These are phyloP conservation scores for Lordiphosa mommai DNA, from an alignment of 1,140 invertebrate genomes.

Conservation along the genomic window DNA sequence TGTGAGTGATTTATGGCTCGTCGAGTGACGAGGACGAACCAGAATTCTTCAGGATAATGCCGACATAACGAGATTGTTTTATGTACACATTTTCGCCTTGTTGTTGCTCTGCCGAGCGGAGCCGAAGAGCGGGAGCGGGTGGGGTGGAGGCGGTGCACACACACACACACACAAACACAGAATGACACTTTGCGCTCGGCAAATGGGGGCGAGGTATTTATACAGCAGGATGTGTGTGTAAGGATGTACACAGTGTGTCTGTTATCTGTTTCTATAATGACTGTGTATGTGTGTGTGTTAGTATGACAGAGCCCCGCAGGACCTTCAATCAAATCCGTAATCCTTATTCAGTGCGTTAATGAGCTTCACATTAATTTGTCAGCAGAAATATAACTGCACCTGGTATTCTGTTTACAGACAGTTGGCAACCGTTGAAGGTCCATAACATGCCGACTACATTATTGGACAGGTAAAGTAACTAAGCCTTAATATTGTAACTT, in stretches of 20 bases:
- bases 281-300: slow-evolving; percentile 28
- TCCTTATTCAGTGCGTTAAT: slow-evolving; percentile 76
- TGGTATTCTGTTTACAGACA: slow-evolving; percentile 49
- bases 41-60: slow-evolving; percentile 79
- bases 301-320: slow-evolving; percentile 54
- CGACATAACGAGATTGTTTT: slow-evolving; percentile 79
- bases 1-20: slow-evolving; percentile 78
- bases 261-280: slow-evolving; percentile 36
- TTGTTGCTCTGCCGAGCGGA: slow-evolving; percentile 35
- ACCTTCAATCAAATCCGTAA: slow-evolving; percentile 75
- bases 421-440: slow-evolving; percentile 26
- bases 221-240: slow-evolving; percentile 12
- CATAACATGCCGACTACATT: neutral
- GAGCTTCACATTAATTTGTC: slow-evolving; percentile 74
- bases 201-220: slow-evolving; percentile 48
- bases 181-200: slow-evolving; percentile 7
- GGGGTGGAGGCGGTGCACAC: neutral
- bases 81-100: slow-evolving; percentile 71
- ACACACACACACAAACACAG: neutral
- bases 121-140: slow-evolving; percentile 9
- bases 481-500: no score
- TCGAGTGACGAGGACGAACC: slow-evolving; percentile 78
- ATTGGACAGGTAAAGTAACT: no score
- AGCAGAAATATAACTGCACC: slow-evolving; percentile 55
- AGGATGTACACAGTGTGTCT: neutral